Base-by-base conservation (phyloP, 2,888 invertebrate genomes). In the Pilophorus perplexus region DNA sequence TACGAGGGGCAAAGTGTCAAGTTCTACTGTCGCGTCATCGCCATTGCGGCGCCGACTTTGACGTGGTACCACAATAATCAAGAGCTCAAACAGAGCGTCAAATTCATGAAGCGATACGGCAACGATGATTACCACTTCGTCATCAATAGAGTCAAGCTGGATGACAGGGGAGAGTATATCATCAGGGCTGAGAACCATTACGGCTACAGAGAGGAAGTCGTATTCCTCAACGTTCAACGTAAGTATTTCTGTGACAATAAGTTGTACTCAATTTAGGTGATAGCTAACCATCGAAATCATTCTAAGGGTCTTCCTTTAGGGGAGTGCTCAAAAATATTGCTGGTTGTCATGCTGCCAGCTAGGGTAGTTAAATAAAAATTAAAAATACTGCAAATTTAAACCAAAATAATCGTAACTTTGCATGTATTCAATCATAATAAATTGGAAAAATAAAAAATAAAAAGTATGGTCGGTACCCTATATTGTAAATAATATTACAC, bases 51-150 rank as follows among this genome's bases (percentile, higher is more conserved):
- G 20, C 94, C 98, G 37, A 93, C 94, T 0, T 85, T 99, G 70
- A 90, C 94, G 20, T 99, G 99, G 99, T 90, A 88, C 72, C 89
- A 90, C 75, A 95, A 93, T 79, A 93, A 92, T 78, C 84, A 86
- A 75, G 97, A 97, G 76, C 80, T 99, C 64, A 83, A 93, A 64
- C 98, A 99, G 80, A 95, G 95, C 73, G 96, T 97, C 71, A 99
- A 99, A 80, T 96, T 92, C 79, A 99, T 99, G 98, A 98, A 98
- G 81, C 87, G 96, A 75, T 99, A 98, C 77, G 84, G 87, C 44
- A 93, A 91, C 64, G 94, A 97, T 74, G 95, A 98, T 76, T 99
- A 94, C 78, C 94, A 95, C 79, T 93, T 99, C 78, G 88, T 96
- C 71, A 96, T 99, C 73, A 98, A 97, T 80, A 87, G 99, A 73